Base-by-base conservation (phyloP, 2,113 vertebrate genomes). In the Paramisgurnus dabryanus region DNA sequence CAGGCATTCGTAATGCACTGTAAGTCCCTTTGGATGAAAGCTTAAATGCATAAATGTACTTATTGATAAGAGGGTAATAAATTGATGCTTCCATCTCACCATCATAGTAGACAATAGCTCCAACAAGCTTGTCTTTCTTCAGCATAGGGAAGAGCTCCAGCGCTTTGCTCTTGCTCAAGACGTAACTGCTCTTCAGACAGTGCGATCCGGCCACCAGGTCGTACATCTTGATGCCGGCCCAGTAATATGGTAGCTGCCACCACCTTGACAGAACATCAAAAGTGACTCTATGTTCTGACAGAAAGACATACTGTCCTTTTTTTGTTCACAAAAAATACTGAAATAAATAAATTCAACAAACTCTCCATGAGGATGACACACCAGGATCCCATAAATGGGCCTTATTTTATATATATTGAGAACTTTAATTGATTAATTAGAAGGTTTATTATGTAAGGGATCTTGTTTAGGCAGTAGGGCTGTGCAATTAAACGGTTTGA, bases 201-300 rank as follows among this genome's bases (percentile, higher is more conserved):
- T 98, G 94, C 40, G 90, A 92, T 79, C 98, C 98, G 0, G 98
- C 96, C 87, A 99, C 96, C 70, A 99, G 60, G 90, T 99, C 98
- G 2, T 99, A 99, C 5, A 99, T 91, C 87, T 99, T 98, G 77
- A 99, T 99, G 49, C 98, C 97, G 0, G 94, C 82, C 98, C 98
- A 99, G 91, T 96, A 99, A 89, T 99, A 99, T 0, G 98, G 98
- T 86, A 99, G 7, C 93, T 99, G 97, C 98, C 98, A 99, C 97
- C 98, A 99, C 65, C 98, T 99, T 17, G 39, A 43, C 43, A 79
- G 11, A 73, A 58, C 5, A 67, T 17, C 64, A 17, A 43, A 39
- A 70, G 18, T 67, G 11, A 57, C 7, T 7, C 6, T n/a, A 6
- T 58, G 13, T 40, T 66, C 8, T 63, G 11, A 71, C 61, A 41